These are phyloP conservation scores for Chelon auratus DNA, from an alignment of 2,797 vertebrate species.

Conservation along the genomic window DNA sequence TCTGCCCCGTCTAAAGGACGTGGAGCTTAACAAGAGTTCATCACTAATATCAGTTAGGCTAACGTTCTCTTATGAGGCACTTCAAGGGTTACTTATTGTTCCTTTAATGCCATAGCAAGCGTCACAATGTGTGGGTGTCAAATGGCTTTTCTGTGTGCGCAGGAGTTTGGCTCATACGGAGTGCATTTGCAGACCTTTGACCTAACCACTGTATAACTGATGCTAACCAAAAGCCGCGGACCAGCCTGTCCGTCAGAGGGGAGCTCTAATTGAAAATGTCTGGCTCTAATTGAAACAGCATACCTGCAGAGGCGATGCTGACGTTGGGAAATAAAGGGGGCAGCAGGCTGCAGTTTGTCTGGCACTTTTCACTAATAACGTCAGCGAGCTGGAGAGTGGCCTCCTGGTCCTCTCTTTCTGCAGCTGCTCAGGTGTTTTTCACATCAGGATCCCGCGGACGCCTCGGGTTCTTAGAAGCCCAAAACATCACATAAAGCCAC, in stretches of 20 bases:
- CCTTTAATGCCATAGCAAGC: conserved; percentile 13
- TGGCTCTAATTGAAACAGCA: conserved; percentile 42
- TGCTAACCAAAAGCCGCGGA: conserved; percentile 29
- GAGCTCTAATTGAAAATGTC: conserved; percentile 36
- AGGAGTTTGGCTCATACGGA: conserved; percentile 30
- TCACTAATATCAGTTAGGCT: background rate
- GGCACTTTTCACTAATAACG: conserved; percentile 29
- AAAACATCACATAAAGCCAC: conserved; percentile 18
- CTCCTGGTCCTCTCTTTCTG: conserved; percentile 26
- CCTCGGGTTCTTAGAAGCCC: background rate
- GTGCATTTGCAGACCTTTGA: conserved; percentile 32
- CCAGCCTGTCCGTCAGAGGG: conserved; percentile 15
- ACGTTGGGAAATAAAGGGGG: conserved; percentile 11
- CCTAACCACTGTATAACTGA: conserved; percentile 24
- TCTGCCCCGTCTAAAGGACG: background rate
- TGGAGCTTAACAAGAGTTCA: background rate
- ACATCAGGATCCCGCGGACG: conserved; percentile 35
- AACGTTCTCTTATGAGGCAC: background rate
- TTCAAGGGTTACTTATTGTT: conserved; percentile 10
- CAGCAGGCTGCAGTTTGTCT: conserved; percentile 15
- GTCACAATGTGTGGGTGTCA: conserved; percentile 30
- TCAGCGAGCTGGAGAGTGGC: conserved; percentile 23
- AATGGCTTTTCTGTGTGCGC: conserved; percentile 23
- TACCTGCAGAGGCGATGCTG: conserved; percentile 31
- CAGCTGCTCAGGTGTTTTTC: conserved; percentile 61